Base-by-base conservation (phyloP, 2,888 invertebrate genomes). In the Diarsia rubi region DNA sequence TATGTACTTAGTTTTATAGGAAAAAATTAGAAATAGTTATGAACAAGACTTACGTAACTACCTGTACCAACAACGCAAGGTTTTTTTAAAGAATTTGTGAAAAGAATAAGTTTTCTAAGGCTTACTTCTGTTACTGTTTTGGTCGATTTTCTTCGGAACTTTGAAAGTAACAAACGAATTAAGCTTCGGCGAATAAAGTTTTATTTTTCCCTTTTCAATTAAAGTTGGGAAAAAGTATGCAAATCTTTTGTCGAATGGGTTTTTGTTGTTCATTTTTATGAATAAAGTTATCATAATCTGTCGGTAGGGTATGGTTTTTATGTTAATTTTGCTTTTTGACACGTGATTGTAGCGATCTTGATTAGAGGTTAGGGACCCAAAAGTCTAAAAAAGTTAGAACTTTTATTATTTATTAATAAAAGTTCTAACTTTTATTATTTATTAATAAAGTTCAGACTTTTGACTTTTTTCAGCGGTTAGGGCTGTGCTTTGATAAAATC, bases 71-170 rank as follows among this genome's bases (percentile, higher is more conserved):
- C 37, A 21, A 47, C 24, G 77, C 59, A 19, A 60, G 2, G 1
- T n/a, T 73, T 77, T n/a, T 82, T 78, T 65, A 71, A 78, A 72
- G 59, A 80, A 69, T 65, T 19, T 69, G 71, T 72, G 68, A 69
- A 60, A 42, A 65, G 60, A 78, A 71, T 68, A 79, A 83, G 42
- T 79, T 79, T 31, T 63, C 52, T 37, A 9, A 71, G 37, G 11
- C 79, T 74, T 68, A 74, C 59, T 70, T 83, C 66, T 71, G 45
- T 69, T 52, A 54, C 49, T 57, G 67, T 83, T 81, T 78, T 49
- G 44, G 42, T 44, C 12, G 45, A 45, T 57, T 79, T 68, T 65
- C 37, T 49, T 70, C 44, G 64, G 47, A 70, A 83, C 16, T 83
- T 73, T 49, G 47, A 12, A 65, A 67, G 73, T 44, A 57, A 78